phyloP scores from a whole-genome alignment of 1,140 invertebrate genomes.

The Mesaphorura yosii region DNA sequence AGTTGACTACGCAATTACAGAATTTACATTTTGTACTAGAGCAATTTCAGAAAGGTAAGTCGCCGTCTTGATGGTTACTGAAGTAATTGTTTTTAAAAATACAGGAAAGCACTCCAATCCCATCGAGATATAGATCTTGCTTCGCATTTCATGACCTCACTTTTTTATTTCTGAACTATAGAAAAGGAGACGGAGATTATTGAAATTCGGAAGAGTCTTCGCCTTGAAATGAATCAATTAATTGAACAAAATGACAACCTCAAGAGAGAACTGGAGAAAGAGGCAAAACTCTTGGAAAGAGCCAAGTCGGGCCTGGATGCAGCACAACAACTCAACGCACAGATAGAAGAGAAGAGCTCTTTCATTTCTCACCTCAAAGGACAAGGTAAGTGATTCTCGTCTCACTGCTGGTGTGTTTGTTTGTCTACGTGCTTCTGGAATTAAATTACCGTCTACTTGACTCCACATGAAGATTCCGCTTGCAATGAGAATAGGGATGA shows the following conservation, averaged over 20 bases:
- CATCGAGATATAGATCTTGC: neutral
- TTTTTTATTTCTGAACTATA: constrained; percentile 7
- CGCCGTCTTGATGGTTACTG: neutral
- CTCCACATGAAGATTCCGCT: no score
- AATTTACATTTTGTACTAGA: constrained; percentile 32
- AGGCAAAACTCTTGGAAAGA: constrained; percentile 17
- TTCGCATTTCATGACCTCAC: neutral
- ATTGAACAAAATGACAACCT: constrained; percentile 11
- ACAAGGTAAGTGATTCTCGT: constrained; percentile 23
- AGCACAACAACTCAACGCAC: constrained; percentile 25
- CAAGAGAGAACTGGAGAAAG: constrained; percentile 14
- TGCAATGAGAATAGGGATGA: no score
- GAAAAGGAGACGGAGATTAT: constrained; percentile 24
- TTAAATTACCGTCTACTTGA: neutral
- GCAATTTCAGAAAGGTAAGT: constrained; percentile 31
- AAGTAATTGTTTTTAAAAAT: neutral
- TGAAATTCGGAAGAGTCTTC: constrained; percentile 7
- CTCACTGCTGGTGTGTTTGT: neutral
- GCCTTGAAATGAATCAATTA: constrained; percentile 19
- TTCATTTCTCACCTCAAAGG: constrained; percentile 16
- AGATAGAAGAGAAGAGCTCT: constrained; percentile 27
- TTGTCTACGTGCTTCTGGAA: neutral
- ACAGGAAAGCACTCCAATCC: neutral
- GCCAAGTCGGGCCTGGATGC: constrained; percentile 25
- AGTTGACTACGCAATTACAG: constrained; percentile 25